Evolutionary conservation across 2,113 vertebrate species (phyloP), one percentile per base, ranked within the genome.

Genomic region (Limnothrissa miodon): DNA sequence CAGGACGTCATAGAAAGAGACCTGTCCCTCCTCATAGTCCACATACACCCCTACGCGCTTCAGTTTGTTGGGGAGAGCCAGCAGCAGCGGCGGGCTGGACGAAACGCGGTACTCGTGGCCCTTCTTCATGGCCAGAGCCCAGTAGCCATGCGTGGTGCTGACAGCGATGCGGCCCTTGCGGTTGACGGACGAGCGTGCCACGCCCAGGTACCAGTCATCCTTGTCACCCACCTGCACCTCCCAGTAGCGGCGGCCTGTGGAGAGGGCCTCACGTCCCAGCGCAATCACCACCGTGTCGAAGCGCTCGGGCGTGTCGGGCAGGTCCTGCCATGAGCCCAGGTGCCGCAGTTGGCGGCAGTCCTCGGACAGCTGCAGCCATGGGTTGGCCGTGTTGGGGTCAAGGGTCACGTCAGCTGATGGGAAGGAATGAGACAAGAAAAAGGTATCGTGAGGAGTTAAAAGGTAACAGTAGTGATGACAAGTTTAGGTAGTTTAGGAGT

Each of bases 1-100:
- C 59, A 70, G 86, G n/a, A 92, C 92, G 0, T 97, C 95, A 29
- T 97, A 98, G 85, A 98, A 98, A 0, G 97, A 95, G 80, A 97
- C 86, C 3, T 95, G 94, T 0, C 97, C 96, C 7, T 95, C 96
- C 56, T 97, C 96, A 0, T 94, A 95, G 92, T 98, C 96, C 88
- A 97, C 87, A 45, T 96, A 98, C 15, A 97, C 92, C 0, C 97
- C 96, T 1, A 97, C 94, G 11, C 91, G 86, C 53, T 92, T 94
- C 70, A 94, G 95, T 51, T 84, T 95, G 89, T 87, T 87, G 89
- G 83, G 86, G 25, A 92, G 93, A 44, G 81, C 66, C 53, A 97
- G 94, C 19, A 89, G 74, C 2, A 88, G 1, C 0, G 93, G 93
- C 0, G 94, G 95, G 0, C 91, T 87, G 0, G 93, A 91, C 5